Percentiles rank a stretch among this genome's conserved stretches.
These are phyloP conservation scores for Syndactyla subalaris DNA, from an alignment of 2,797 vertebrate species.

Conservation along the genomic window DNA sequence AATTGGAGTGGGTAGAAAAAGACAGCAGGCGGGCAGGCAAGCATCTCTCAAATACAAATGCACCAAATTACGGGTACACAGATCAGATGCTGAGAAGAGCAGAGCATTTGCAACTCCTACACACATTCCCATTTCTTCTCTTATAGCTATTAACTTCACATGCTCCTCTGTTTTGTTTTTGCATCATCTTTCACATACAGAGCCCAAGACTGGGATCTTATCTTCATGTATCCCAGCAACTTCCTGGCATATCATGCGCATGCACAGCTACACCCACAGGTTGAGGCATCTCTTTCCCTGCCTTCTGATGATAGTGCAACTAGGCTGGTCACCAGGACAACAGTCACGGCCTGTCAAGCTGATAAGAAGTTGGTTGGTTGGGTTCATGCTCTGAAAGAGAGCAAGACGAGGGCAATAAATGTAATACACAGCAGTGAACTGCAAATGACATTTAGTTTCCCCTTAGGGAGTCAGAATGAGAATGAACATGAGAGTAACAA, in stretches of 20 bases:
- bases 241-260: neutral
- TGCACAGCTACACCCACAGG: neutral
- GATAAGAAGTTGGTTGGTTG: conserved; percentile 32
- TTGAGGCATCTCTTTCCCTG: neutral
- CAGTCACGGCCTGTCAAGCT: conserved; percentile 15
- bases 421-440: neutral
- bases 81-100: neutral
- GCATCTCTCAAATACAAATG: neutral
- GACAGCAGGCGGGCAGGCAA: neutral
- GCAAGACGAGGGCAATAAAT: neutral
- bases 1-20: conserved; percentile 29
- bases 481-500: neutral
- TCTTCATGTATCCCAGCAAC: neutral
- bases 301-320: conserved; percentile 48
- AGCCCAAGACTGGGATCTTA: neutral
- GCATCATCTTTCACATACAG: neutral
- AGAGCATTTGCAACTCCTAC: conserved; percentile 50
- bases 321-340: neutral
- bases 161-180: neutral
- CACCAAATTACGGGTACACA: neutral
- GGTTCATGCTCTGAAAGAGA: neutral
- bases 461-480: neutral
- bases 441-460: neutral
- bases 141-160: neutral
- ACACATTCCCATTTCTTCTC: conserved; percentile 4